Conservation (phyloP, 2,888 invertebrate genomes). For the Synergus gifuensis region DNA sequence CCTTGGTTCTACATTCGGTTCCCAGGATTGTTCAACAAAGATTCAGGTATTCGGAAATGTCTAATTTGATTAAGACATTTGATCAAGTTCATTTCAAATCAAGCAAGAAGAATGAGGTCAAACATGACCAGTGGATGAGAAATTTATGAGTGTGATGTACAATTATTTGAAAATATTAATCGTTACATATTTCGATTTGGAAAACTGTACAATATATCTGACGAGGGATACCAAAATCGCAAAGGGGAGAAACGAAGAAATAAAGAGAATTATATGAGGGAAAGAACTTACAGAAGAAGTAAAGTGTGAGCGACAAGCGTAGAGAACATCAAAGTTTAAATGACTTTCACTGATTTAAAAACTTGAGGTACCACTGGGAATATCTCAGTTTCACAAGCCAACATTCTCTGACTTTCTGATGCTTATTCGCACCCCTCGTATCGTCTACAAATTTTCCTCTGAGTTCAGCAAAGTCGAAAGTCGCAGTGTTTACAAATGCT, state of each 20-base stretch:
- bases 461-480: constrained; percentile 31
- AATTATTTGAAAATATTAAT: no score
- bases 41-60: constrained; percentile 8
- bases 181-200: no score
- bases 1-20: neutral
- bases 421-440: constrained; percentile 15
- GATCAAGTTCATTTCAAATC: no score
- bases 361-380: constrained; percentile 42
- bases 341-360: constrained; percentile 53
- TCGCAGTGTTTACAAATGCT: constrained; percentile 66
- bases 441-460: constrained; percentile 35
- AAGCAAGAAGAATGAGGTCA: no score
- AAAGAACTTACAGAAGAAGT: constrained; percentile 17
- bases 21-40: neutral
- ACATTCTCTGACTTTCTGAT: constrained; percentile 7
- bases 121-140: no score
- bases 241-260: neutral
- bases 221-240: neutral
- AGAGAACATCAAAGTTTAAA: constrained; percentile 46
- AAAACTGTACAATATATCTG: no score
- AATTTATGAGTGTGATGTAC: no score
- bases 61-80: neutral
- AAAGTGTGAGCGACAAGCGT: constrained; percentile 32
- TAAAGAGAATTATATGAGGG: neutral
- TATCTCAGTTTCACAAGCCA: constrained; percentile 37